These are phyloP conservation scores for Agapornis canus DNA, from an alignment of 2,797 vertebrate species.

Conservation along the genomic window DNA sequence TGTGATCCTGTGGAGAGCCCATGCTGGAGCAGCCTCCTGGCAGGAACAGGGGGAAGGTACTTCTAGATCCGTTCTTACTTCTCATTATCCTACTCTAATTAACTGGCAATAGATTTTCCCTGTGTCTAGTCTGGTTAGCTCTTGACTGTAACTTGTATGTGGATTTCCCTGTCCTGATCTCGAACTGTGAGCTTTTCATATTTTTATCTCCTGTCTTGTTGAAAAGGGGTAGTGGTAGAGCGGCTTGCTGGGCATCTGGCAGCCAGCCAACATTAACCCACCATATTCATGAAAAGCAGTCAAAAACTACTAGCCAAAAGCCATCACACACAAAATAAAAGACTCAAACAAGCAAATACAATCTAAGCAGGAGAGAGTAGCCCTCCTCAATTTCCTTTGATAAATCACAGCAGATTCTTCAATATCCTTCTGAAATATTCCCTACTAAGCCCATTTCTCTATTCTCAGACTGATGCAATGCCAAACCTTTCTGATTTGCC, in stretches of 20 bases:
- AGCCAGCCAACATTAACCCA: not conserved
- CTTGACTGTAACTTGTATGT: not conserved
- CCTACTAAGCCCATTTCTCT: not conserved
- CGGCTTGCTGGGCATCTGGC: accelerated
- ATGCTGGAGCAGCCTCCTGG: not conserved
- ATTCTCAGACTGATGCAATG: not conserved
- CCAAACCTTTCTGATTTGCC: not conserved
- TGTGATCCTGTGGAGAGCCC: not conserved
- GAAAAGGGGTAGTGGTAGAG: not conserved
- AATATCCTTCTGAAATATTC: not conserved
- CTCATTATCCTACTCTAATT: not conserved
- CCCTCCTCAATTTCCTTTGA: not conserved
- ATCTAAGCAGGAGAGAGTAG: not conserved
- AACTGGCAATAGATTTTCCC: not conserved
- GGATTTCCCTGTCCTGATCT: not conserved
- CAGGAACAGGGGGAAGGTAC: not conserved
- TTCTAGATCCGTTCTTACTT: not conserved
- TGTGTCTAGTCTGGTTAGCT: not conserved
- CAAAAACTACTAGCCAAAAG: not conserved
- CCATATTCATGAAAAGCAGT: not conserved
- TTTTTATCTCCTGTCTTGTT: not conserved
- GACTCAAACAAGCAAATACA: not conserved
- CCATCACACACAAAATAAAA: not conserved
- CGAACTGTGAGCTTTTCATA: not conserved
- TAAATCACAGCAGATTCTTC: not conserved